phyloP scores from a whole-genome alignment of 2,888 invertebrate genomes.

The Molanna angustata region DNA sequence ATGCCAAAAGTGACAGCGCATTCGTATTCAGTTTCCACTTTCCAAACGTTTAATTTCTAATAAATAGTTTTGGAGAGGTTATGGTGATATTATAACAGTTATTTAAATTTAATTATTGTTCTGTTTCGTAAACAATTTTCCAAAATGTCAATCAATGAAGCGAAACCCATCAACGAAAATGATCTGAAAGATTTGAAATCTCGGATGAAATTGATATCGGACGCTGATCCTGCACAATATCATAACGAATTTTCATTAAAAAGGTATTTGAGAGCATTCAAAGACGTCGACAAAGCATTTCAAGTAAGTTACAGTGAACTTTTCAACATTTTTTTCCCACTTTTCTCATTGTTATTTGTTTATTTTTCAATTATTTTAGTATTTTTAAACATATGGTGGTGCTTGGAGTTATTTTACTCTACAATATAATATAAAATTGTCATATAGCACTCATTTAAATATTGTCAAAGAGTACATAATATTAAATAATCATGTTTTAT shows the following conservation, averaged over 20 bases:
- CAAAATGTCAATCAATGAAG: slow-evolving; percentile 21
- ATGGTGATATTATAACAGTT: slow-evolving; percentile 12
- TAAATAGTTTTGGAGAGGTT: slow-evolving; percentile 4
- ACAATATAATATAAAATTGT: too few relatives aligned
- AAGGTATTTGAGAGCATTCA: slow-evolving; percentile 71
- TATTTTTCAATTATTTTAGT: too few relatives aligned
- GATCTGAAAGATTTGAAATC: slow-evolving; percentile 65
- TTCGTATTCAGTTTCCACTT: not conserved
- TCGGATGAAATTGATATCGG: slow-evolving; percentile 68
- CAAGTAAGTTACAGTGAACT: slow-evolving; percentile 66
- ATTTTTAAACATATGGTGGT: too few relatives aligned
- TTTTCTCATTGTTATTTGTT: too few relatives aligned
- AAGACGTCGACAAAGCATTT: slow-evolving; percentile 69
- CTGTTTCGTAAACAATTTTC: slow-evolving; percentile 2
- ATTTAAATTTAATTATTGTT: not conserved
- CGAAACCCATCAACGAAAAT: slow-evolving; percentile 58
- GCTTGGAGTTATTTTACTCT: too few relatives aligned
- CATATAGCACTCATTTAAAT: too few relatives aligned
- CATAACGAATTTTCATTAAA: slow-evolving; percentile 71
- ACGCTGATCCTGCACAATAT: slow-evolving; percentile 71
- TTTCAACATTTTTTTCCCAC: too few relatives aligned
- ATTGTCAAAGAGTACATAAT: too few relatives aligned
- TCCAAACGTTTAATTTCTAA: slow-evolving; percentile 14
- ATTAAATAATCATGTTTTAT: too few relatives aligned
- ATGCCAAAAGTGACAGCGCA: slow-evolving; percentile 31